Evolutionary conservation across 2,113 vertebrate genomes (phyloP), one percentile per base, ranked within the genome.

Genomic region (Herpetotheres cachinnans): DNA sequence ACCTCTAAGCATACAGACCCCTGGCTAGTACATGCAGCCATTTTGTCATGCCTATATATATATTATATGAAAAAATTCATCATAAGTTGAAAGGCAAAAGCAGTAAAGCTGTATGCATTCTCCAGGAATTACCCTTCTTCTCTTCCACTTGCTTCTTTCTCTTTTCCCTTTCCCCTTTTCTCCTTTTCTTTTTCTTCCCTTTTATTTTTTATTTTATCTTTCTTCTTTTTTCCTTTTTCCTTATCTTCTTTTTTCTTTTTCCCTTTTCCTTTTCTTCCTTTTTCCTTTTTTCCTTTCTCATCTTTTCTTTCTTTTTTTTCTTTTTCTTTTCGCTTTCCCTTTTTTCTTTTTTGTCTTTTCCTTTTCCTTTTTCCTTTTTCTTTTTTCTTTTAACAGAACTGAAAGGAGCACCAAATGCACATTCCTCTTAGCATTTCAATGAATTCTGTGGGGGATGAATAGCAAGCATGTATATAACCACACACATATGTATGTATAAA

Each of bases 401-500:
- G 89, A 94, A 98, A 96, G 58, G 46, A 96, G 72, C 83, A 97
- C 80, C 95, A 89, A 98, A 96, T 70, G 95, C 95, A 97, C 96
- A 97, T 97, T 97, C 92, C 34, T 97, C 86, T 90, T 93, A 92
- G 93, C 94, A 96, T 98, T 97, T 98, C 95, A 98, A 88, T 72
- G 96, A 98, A 96, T 96, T 97, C 96, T 97, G 96, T 66, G 82
- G 96, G 95, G 95, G 82, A 94, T 77, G 96, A 97, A 97, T 92
- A 97, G 97, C 96, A 97, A 97, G 74, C 74, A 5, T 96, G 86
- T 96, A 96, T 92, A 97, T 98, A 98, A 98, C 98, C 96, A 98
- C 95, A 97, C 97, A 97, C 98, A 98, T 96, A 97, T 98, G 98
- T 97, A 98, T 97, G 94, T 97, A 98, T 97, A 98, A 98, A 98